Conservation (phyloP, 2,888 invertebrate species). For the Rhimphoctona megacephalus region DNA sequence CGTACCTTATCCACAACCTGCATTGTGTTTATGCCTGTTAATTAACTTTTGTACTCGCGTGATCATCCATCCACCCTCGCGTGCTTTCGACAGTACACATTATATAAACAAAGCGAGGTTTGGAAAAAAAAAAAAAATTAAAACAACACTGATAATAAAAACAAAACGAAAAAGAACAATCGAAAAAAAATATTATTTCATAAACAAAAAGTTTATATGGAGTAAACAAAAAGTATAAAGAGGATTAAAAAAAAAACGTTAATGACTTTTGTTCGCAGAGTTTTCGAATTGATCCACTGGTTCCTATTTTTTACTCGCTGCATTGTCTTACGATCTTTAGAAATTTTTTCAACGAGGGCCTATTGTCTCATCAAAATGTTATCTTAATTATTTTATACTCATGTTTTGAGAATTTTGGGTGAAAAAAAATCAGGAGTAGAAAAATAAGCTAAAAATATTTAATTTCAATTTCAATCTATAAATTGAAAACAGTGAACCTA, state of each 20-base stretch:
- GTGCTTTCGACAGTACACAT: constrained; percentile 20
- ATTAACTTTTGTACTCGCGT: constrained; percentile 53
- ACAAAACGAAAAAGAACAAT: not conserved
- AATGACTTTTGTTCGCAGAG: not conserved
- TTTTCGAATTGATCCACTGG: not conserved
- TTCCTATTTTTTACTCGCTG: not conserved
- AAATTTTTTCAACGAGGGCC: not conserved
- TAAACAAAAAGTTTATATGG: not conserved
- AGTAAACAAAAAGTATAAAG: not conserved
- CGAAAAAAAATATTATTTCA: constrained; percentile 1
- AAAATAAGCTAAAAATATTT: not conserved
- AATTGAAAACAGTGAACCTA: no score
- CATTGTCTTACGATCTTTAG: not conserved
- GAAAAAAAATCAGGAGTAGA: not conserved
- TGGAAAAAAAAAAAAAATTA: not conserved
- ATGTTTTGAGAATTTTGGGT: not conserved
- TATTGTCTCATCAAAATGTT: not conserved
- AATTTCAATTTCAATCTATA: no score
- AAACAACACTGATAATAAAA: constrained; percentile 2
- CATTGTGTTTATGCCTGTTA: constrained; percentile 50
- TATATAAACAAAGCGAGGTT: constrained; percentile 14
- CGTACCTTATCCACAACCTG: constrained; percentile 29
- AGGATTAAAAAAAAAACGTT: not conserved
- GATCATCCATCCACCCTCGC: constrained; percentile 34
- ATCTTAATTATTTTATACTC: not conserved